Conservation (phyloP, 2,888 invertebrate species). For the Morpho deidamia region DNA sequence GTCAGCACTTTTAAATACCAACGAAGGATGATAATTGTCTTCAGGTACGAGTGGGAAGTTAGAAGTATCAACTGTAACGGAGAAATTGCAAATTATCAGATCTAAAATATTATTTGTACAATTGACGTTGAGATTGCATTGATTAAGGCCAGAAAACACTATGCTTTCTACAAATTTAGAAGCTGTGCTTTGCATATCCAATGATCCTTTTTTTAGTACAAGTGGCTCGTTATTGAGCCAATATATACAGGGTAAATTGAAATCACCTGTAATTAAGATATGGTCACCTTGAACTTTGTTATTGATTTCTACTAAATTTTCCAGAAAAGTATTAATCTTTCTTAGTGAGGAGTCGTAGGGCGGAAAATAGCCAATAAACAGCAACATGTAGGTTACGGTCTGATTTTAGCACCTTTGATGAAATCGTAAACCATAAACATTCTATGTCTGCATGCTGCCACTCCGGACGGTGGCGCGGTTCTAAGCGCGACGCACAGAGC, state of each 20-base stretch:
- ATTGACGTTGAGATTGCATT: neutral
- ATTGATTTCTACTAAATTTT: neutral
- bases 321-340: neutral
- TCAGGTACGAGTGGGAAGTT: neutral
- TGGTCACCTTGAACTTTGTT: neutral
- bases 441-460: slow-evolving; percentile 2
- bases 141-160: neutral
- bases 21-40: neutral
- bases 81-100: neutral
- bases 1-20: too few relatives aligned
- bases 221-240: neutral
- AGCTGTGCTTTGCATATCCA: neutral
- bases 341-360: neutral
- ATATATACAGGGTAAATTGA: slow-evolving; percentile 2
- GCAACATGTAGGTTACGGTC: slow-evolving; percentile 5
- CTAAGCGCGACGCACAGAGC: neutral
- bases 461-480: slow-evolving; percentile 4
- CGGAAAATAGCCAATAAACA: slow-evolving; percentile 6
- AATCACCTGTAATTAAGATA: neutral
- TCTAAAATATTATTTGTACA: neutral
- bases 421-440: slow-evolving; percentile 5
- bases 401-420: neutral
- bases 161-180: neutral
- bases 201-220: neutral
- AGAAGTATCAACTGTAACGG: neutral